Evolutionary conservation across 2,113 vertebrate genomes (phyloP).

Genomic region (Aspiorhynchus laticeps): DNA sequence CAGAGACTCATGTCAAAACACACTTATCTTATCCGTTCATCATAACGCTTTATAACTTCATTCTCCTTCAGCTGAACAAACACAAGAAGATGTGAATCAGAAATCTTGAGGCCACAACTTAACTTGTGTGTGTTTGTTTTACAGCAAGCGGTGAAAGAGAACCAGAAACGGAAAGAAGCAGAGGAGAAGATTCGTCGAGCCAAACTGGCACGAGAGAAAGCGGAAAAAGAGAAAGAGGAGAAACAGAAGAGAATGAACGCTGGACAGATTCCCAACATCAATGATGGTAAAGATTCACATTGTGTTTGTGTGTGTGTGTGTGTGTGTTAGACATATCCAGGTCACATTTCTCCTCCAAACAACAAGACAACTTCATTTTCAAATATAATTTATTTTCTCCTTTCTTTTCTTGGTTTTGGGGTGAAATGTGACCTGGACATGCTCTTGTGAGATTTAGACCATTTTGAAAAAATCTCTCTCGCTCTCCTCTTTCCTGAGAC

Average conservation of each 20-base stretch:
- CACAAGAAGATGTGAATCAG: not conserved
- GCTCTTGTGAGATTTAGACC: not conserved
- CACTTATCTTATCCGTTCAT: not conserved
- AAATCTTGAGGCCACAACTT: not conserved
- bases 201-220: slow-evolving; percentile 83
- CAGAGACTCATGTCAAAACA: not conserved
- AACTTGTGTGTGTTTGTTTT: slow-evolving; percentile 29
- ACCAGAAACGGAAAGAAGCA: slow-evolving; percentile 80
- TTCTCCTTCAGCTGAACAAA: not conserved
- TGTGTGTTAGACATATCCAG: slow-evolving; percentile 11
- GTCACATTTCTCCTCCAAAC: not conserved
- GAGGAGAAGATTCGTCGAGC: slow-evolving; percentile 83
- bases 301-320: not conserved
- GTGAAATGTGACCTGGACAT: not conserved
- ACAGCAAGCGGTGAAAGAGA: slow-evolving; percentile 85
- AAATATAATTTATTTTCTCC: not conserved
- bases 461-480: not conserved
- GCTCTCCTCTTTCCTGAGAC: not conserved
- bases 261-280: slow-evolving; percentile 74
- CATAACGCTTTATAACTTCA: not conserved
- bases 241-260: slow-evolving; percentile 79
- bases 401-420: not conserved
- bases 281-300: slow-evolving; percentile 72
- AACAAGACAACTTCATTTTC: not conserved
- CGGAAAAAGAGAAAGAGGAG: slow-evolving; percentile 81